Conservation (phyloP, 2,888 invertebrate species). For the Argyresthia albistria region DNA sequence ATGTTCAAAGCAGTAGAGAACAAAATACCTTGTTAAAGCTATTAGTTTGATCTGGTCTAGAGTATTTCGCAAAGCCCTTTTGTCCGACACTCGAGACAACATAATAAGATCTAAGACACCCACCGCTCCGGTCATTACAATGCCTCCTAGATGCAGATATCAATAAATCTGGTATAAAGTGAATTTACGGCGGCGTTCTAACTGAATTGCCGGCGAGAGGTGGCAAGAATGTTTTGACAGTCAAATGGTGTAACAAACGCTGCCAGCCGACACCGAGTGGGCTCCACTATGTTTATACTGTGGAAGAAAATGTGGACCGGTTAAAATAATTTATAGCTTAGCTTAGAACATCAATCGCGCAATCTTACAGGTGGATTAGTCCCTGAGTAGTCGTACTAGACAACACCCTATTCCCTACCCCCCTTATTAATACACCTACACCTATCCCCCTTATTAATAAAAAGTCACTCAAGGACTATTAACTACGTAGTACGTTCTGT, state of each 20-base stretch:
- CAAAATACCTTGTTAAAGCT: not conserved
- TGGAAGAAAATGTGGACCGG: not conserved
- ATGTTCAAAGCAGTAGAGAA: too few relatives aligned
- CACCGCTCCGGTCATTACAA: slow-evolving; percentile 21
- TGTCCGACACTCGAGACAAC: slow-evolving; percentile 16
- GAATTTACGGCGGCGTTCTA: slow-evolving; percentile 19
- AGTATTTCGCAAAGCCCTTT: slow-evolving; percentile 33
- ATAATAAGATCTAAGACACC: slow-evolving; percentile 9
- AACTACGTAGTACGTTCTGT: too few relatives aligned
- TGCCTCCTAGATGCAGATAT: slow-evolving; percentile 16
- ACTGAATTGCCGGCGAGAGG: not conserved
- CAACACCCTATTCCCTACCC: too few relatives aligned
- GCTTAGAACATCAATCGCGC: too few relatives aligned
- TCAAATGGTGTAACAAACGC: slow-evolving; percentile 2
- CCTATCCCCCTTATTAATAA: too few relatives aligned
- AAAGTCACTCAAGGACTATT: too few relatives aligned
- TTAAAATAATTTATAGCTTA: not conserved
- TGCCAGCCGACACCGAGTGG: too few relatives aligned
- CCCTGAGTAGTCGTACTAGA: too few relatives aligned
- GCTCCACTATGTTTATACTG: too few relatives aligned
- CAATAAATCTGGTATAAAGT: slow-evolving; percentile 29
- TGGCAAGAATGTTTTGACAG: slow-evolving; percentile 1
- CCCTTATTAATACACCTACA: too few relatives aligned
- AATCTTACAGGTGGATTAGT: too few relatives aligned
- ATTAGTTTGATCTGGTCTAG: not conserved